Percentiles rank a stretch among this genome's conserved stretches.
Evolutionary conservation across 2,113 vertebrate genomes (phyloP).

Genomic region (Cyanoramphus novaezelandiae): DNA sequence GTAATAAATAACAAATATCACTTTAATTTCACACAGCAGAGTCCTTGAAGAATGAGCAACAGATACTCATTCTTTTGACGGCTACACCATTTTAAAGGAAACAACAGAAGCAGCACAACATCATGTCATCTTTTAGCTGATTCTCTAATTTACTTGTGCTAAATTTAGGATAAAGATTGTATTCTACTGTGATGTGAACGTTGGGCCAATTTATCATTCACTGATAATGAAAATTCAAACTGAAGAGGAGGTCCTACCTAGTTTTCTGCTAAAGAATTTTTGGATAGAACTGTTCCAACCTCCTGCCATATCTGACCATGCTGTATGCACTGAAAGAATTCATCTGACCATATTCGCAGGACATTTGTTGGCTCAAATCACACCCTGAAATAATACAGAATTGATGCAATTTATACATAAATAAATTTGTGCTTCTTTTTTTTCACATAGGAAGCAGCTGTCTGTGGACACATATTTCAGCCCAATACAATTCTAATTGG

Average conservation of each 20-base stretch:
- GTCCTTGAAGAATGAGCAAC: neutral
- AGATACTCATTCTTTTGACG: neutral
- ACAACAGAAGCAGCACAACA: neutral
- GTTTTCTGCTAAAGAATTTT: neutral
- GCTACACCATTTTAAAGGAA: neutral
- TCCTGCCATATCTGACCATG: neutral
- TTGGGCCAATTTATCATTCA: neutral
- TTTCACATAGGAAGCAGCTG: constrained; percentile 18
- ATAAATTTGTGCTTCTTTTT: neutral
- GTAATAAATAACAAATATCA: neutral
- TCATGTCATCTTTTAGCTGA: neutral
- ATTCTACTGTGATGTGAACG: neutral
- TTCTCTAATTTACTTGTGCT: neutral
- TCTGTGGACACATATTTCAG: constrained; percentile 69
- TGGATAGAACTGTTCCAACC: neutral
- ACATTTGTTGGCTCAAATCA: neutral
- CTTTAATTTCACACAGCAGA: neutral
- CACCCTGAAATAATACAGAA: neutral
- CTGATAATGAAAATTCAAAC: neutral
- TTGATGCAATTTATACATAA: neutral
- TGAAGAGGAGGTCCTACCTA: neutral
- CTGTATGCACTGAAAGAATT: neutral
- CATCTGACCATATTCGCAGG: neutral
- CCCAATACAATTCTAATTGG: constrained; percentile 81
- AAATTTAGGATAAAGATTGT: neutral